Conservation (phyloP, 1,140 invertebrate genomes). For the Pollicipes pollicipes region DNA sequence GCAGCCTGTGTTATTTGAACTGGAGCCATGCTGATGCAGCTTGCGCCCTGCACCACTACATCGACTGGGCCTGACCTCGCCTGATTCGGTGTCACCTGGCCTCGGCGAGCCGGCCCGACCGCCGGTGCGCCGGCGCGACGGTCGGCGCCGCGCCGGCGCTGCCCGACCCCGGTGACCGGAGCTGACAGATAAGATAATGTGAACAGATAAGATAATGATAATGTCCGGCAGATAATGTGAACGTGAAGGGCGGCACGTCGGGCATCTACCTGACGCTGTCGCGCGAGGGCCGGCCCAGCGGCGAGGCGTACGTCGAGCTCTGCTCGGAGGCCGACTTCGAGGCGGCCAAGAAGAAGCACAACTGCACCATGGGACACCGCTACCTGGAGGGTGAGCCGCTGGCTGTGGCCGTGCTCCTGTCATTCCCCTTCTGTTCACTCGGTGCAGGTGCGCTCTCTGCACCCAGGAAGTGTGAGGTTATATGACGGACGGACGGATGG, state of each 20-base stretch:
- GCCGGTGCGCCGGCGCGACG: not conserved
- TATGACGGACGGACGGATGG: constrained; percentile 2
- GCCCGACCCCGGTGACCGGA: constrained; percentile 32
- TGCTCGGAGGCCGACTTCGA: constrained; percentile 58
- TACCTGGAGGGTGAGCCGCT: constrained; percentile 66
- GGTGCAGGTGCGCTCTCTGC: not conserved
- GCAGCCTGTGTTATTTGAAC: no score
- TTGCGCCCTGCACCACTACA: no score
- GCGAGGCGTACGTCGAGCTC: constrained; percentile 80
- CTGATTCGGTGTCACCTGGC: no score
- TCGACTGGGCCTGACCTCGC: no score
- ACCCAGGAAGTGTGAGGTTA: constrained; percentile 13
- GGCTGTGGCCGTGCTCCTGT: not conserved
- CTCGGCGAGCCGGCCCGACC: not conserved
- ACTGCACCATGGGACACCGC: constrained; percentile 75
- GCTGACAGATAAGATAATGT: constrained; percentile 31
- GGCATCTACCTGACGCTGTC: constrained; percentile 76
- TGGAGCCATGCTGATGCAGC: no score
- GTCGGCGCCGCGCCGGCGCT: not conserved
- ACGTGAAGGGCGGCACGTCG: constrained; percentile 33
- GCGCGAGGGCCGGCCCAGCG: constrained; percentile 70
- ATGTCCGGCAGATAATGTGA: not conserved
- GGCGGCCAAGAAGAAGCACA: constrained; percentile 60
- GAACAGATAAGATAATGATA: no score
- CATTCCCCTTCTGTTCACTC: not conserved